A percentile compares a stretch with the other conserved stretches of the same genome.
phyloP scores from a whole-genome alignment of 2,888 invertebrate species.

The Agrochola macilenta region DNA sequence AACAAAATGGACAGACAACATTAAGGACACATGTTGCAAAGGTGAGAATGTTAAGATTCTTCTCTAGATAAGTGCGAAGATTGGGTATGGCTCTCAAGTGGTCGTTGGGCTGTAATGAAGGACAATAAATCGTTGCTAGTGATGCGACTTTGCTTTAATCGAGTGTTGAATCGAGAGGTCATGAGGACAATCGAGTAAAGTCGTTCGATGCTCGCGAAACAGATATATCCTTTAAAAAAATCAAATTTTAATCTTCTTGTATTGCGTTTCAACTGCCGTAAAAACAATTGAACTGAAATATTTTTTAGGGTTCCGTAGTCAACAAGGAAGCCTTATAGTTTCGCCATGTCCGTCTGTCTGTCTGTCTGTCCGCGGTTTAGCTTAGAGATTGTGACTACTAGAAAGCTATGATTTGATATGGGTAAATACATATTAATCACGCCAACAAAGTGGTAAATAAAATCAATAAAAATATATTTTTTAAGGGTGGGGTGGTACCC shows the following conservation, averaged over 20 bases:
- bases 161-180: conserved; percentile 13
- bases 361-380: too few species aligned
- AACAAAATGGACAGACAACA: conserved; percentile 65
- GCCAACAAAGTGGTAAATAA: too few species aligned
- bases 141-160: conserved; percentile 36
- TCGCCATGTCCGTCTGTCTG: too few species aligned
- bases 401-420: too few species aligned
- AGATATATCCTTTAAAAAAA: not conserved
- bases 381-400: too few species aligned
- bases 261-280: not conserved
- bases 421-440: too few species aligned
- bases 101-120: conserved; percentile 75
- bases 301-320: too few species aligned
- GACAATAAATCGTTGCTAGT: conserved; percentile 74
- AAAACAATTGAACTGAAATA: not conserved
- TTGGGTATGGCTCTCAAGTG: conserved; percentile 71
- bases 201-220: not conserved
- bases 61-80: conserved; percentile 76
- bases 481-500: too few species aligned
- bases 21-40: conserved; percentile 84
- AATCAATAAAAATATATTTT: too few species aligned
- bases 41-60: conserved; percentile 83
- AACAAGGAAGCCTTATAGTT: too few species aligned
- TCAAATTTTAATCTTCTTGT: not conserved
- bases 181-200: conserved; percentile 17